Conservation (phyloP, 2,113 vertebrate species). For the Orycteropus afer region DNA sequence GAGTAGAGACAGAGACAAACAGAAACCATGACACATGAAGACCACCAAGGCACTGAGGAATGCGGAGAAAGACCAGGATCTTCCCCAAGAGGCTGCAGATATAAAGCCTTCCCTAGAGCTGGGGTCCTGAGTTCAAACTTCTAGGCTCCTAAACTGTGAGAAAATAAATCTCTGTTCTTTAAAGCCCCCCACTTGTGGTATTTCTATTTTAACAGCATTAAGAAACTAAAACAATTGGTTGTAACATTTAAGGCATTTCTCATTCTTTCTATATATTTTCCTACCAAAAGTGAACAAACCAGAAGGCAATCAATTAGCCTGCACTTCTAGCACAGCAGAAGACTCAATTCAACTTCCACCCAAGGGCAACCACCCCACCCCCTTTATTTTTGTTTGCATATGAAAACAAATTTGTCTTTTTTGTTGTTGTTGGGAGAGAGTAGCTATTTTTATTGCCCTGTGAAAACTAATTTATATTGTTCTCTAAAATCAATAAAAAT, state of each 20-base stretch:
- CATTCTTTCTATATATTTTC: neutral
- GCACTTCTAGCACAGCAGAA: neutral
- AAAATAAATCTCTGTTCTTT: neutral
- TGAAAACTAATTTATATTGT: neutral
- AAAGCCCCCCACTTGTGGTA: neutral
- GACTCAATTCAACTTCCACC: neutral
- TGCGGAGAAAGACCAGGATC: neutral
- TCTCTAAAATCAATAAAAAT: slow-evolving; percentile 3
- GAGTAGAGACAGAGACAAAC: neutral
- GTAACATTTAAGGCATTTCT: neutral
- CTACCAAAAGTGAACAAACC: neutral
- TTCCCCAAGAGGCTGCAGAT: neutral
- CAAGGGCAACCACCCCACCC: accelerated
- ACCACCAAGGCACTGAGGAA: neutral
- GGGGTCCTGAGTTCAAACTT: neutral
- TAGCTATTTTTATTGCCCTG: neutral
- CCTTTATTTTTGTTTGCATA: neutral
- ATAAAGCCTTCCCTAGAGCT: neutral
- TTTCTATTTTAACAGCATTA: neutral
- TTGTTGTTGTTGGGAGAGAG: neutral
- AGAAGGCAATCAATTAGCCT: neutral
- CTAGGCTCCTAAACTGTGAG: neutral
- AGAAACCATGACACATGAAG: neutral
- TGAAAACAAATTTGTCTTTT: neutral
- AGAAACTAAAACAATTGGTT: neutral